phyloP scores from a whole-genome alignment of 2,888 invertebrate genomes.

The Itoplectis maculator region DNA sequence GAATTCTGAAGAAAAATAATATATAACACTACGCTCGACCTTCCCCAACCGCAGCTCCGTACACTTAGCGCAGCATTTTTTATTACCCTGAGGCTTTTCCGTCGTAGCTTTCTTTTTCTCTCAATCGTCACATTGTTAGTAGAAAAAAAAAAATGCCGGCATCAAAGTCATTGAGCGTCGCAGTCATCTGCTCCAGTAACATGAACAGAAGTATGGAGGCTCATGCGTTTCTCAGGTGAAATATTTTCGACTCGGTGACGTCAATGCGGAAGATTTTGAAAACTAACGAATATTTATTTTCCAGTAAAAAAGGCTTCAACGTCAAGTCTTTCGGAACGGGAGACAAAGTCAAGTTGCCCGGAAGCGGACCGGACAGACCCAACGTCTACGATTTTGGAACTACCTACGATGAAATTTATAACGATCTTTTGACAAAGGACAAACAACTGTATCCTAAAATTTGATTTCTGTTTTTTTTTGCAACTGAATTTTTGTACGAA shows the following conservation, averaged over 20 bases:
- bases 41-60: too few species aligned
- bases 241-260: background rate
- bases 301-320: slow-evolving; percentile 97
- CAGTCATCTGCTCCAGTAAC: slow-evolving; percentile 99
- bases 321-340: slow-evolving; percentile 98
- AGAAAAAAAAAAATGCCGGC: slow-evolving; percentile 77
- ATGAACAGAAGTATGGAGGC: slow-evolving; percentile 99
- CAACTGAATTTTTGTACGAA: slow-evolving; percentile 32
- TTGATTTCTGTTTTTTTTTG: slow-evolving; percentile 20
- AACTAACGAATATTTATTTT: slow-evolving; percentile 70
- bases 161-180: slow-evolving; percentile 88
- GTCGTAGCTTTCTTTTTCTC: background rate
- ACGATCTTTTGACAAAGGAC: slow-evolving; percentile 95
- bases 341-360: slow-evolving; percentile 98
- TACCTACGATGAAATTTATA: slow-evolving; percentile 98
- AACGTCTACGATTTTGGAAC: slow-evolving; percentile 99
- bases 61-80: background rate
- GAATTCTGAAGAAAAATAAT: background rate
- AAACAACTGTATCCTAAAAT: slow-evolving; percentile 92
- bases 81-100: background rate
- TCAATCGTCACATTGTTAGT: background rate
- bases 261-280: background rate
- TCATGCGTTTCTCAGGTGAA: slow-evolving; percentile 94
- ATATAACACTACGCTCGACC: background rate
- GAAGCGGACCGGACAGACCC: slow-evolving; percentile 96